phyloP scores from a whole-genome alignment of 2,113 vertebrate species.

The Gorsachius goisagi region DNA sequence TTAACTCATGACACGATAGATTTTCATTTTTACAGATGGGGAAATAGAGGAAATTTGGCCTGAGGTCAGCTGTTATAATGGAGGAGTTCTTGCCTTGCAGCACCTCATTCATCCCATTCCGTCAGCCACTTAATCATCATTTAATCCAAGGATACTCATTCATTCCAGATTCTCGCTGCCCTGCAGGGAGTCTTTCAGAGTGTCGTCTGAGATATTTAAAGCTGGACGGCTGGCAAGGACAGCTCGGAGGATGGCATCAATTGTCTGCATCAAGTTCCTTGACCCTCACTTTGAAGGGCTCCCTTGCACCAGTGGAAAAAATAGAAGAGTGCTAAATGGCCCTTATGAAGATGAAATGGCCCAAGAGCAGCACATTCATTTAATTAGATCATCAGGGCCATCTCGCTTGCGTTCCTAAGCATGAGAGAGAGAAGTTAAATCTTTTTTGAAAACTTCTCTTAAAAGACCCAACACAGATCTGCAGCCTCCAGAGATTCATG shows the following conservation, averaged over 20 bases:
- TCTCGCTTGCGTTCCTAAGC: not conserved
- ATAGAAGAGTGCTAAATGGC: not conserved
- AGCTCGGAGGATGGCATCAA: not conserved
- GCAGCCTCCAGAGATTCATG: not conserved
- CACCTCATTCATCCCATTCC: constrained; percentile 16
- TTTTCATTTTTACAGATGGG: constrained; percentile 3
- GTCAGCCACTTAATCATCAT: constrained; percentile 26
- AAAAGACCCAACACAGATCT: not conserved
- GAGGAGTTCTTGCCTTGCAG: constrained; percentile 29
- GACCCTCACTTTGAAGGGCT: constrained; percentile 18
- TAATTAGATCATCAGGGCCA: not conserved
- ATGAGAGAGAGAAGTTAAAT: not conserved
- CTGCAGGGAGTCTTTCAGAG: not conserved
- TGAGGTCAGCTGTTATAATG: not conserved
- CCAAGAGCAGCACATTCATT: not conserved
- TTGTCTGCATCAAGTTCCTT: not conserved
- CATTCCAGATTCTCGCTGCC: not conserved
- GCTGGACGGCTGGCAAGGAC: constrained; percentile 11
- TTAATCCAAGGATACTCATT: constrained; percentile 37
- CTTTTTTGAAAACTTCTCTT: not conserved
- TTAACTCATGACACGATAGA: not conserved
- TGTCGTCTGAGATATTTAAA: constrained; percentile 17
- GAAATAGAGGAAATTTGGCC: not conserved
- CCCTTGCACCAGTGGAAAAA: not conserved
- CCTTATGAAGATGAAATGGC: not conserved